These are phyloP conservation scores for Eupithecia pulchellata DNA, from an alignment of 2,888 invertebrate species.

Conservation along the genomic window DNA sequence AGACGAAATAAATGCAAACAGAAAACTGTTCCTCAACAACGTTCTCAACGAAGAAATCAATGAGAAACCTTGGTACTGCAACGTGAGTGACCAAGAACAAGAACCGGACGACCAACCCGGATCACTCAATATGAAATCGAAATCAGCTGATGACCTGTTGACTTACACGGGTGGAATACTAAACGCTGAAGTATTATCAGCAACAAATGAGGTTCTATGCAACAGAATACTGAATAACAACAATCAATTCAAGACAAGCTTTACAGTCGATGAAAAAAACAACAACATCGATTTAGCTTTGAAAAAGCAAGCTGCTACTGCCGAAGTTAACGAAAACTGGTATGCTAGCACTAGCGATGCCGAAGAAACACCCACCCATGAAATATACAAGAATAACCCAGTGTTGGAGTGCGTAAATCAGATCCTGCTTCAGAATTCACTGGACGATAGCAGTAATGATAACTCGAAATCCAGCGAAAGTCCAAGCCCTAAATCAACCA, in stretches of 20 bases:
- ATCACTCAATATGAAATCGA: conserved; percentile 67
- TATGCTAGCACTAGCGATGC: conserved; percentile 92
- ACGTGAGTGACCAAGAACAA: conserved; percentile 82
- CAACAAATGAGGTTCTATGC: conserved; percentile 78
- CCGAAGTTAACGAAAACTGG: conserved; percentile 90
- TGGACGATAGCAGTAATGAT: conserved; percentile 85
- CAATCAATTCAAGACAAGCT: conserved; percentile 64
- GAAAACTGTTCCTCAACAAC: conserved; percentile 76
- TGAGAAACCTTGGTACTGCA: conserved; percentile 83
- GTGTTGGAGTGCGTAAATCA: conserved; percentile 95
- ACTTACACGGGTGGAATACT: conserved; percentile 65
- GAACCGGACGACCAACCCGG: conserved; percentile 73
- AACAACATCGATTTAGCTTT: conserved; percentile 67
- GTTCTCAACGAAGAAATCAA: conserved; percentile 73
- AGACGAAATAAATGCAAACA: conserved; percentile 79
- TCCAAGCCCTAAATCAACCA: conserved; percentile 78
- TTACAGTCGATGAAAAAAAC: conserved; percentile 64
- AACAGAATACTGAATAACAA: conserved; percentile 67
- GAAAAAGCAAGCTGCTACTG: conserved; percentile 60
- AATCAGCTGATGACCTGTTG: conserved; percentile 73
- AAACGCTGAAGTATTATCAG: conserved; percentile 70
- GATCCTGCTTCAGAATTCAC: conserved; percentile 90
- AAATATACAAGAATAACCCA: conserved; percentile 92
- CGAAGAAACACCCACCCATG: conserved; percentile 89
- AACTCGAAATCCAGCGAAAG: conserved; percentile 79